phyloP scores from a whole-genome alignment of 2,113 vertebrate genomes.

The Diadophis punctatus region DNA sequence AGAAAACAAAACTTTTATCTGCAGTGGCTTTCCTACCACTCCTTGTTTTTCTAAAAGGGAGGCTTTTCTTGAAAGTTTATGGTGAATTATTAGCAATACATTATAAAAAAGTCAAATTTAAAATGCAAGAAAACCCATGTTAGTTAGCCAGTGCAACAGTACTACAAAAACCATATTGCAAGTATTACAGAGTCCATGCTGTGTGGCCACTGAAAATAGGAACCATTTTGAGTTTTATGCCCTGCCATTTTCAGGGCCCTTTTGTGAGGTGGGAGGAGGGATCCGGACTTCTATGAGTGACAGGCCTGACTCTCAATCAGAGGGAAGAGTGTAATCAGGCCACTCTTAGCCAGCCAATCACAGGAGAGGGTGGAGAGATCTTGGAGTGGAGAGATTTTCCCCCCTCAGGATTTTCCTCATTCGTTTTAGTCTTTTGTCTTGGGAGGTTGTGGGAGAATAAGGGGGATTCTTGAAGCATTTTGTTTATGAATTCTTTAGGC shows the following conservation, averaged over 20 bases:
- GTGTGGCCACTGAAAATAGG: not conserved
- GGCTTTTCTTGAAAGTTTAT: not conserved
- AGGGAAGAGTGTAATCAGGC: not conserved
- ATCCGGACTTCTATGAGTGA: not conserved
- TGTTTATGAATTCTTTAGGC: not conserved
- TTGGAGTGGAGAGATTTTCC: not conserved
- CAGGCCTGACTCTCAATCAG: not conserved
- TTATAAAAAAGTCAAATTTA: not conserved
- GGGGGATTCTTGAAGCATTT: not conserved
- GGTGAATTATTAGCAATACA: not conserved
- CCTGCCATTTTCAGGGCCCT: not conserved
- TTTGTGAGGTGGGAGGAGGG: not conserved
- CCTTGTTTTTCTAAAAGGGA: not conserved
- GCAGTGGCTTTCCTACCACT: not conserved
- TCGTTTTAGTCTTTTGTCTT: fast-evolving
- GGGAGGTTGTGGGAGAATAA: not conserved
- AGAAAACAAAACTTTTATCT: not conserved
- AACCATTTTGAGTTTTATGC: not conserved
- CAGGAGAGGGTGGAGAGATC: not conserved
- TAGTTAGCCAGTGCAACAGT: not conserved
- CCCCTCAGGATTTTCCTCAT: not conserved
- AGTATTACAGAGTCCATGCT: not conserved
- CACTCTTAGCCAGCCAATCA: not conserved
- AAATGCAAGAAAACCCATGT: not conserved
- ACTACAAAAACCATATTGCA: not conserved